Conservation (phyloP, 1,140 invertebrate genomes). For the Forficula auricularia region DNA sequence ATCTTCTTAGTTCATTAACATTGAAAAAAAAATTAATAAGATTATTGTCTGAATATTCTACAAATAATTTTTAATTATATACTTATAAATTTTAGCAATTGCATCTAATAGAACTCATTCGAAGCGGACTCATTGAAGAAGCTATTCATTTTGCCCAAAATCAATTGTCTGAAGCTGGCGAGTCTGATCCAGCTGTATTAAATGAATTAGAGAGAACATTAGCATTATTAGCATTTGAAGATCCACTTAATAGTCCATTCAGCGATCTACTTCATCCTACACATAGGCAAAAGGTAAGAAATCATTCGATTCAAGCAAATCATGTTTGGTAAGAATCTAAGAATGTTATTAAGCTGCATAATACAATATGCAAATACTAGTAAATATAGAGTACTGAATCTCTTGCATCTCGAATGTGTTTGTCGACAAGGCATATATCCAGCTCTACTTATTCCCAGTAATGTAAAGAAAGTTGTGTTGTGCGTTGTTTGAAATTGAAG, state of each 20-base stretch:
- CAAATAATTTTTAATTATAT: too few species aligned
- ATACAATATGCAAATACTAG: too few species aligned
- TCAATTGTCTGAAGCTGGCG: conserved; percentile 76
- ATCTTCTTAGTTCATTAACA: conserved; percentile 6
- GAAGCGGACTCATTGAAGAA: conserved; percentile 78
- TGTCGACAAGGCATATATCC: too few species aligned
- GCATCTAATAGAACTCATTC: conserved; percentile 85
- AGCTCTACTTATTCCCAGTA: too few species aligned
- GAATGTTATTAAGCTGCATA: background rate
- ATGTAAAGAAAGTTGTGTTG: too few species aligned
- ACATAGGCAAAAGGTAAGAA: conserved; percentile 74
- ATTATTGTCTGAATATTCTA: too few species aligned
- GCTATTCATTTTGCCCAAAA: conserved; percentile 91
- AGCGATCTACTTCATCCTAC: conserved; percentile 82
- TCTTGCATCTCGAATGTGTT: too few species aligned
- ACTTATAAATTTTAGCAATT: conserved; percentile 77
- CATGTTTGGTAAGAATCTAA: background rate
- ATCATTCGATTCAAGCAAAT: conserved; percentile 6
- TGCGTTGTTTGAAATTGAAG: too few species aligned
- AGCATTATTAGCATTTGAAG: conserved; percentile 89
- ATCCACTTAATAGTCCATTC: conserved; percentile 86
- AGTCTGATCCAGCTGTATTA: conserved; percentile 62
- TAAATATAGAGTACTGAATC: too few species aligned
- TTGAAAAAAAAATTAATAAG: too few species aligned
- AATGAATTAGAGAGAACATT: conserved; percentile 70